Percentiles rank a stretch among this genome's conserved stretches.
phyloP scores from a whole-genome alignment of 2,888 invertebrate genomes.

The Pegoplata infirma region DNA sequence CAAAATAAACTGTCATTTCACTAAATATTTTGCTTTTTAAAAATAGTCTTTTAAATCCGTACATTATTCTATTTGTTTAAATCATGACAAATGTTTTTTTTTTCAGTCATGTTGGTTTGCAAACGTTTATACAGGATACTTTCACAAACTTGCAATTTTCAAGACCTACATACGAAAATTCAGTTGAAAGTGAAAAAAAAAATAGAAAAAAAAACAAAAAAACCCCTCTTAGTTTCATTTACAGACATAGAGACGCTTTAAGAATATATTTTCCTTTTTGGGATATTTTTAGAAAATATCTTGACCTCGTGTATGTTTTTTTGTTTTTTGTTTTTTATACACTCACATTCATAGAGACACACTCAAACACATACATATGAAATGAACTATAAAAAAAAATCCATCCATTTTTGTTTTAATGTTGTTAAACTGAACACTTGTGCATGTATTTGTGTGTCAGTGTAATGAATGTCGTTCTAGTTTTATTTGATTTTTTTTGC shows the following conservation, averaged over 20 bases:
- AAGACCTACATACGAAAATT: constrained; percentile 33
- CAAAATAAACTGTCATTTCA: too few species aligned
- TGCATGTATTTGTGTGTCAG: not conserved
- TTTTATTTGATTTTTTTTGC: constrained; percentile 6
- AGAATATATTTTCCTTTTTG: not conserved
- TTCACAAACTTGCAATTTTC: constrained; percentile 46
- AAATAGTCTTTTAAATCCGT: too few species aligned
- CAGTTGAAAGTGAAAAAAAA: constrained; percentile 36
- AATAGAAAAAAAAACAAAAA: constrained; percentile 37
- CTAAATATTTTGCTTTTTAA: too few species aligned
- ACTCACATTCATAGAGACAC: not conserved
- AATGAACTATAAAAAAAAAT: not conserved
- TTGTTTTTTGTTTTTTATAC: not conserved
- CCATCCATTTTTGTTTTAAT: not conserved
- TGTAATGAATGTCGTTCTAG: not conserved
- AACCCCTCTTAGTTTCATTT: constrained; percentile 5
- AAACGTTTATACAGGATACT: too few species aligned
- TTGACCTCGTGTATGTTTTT: constrained; percentile 12
- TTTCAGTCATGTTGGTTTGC: too few species aligned
- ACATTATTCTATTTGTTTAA: too few species aligned
- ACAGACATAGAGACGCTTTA: constrained; percentile 29
- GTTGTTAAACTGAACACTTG: not conserved
- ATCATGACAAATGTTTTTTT: too few species aligned
- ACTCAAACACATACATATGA: not conserved
- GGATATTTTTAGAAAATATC: not conserved